Evolutionary conservation across 2,888 invertebrate species (phyloP).

Genomic region (Melanargia galathea): DNA sequence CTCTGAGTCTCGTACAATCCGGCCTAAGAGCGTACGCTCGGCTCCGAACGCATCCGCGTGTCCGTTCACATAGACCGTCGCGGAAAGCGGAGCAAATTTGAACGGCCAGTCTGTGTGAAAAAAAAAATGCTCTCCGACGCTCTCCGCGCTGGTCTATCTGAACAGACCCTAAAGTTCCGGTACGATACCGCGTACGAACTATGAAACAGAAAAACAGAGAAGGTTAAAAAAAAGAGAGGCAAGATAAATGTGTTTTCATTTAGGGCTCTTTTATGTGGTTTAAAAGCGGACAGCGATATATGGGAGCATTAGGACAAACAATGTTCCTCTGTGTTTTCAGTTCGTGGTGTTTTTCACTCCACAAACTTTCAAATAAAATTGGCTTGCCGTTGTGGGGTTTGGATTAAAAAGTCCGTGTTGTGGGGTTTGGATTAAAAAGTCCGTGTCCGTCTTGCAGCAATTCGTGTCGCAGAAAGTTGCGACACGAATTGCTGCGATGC

Average conservation of each 20-base stretch:
- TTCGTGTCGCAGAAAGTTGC: too few species aligned
- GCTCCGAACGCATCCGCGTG: too few species aligned
- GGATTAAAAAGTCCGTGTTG: background rate
- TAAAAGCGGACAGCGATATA: slow-evolving; percentile 66
- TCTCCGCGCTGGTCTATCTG: too few species aligned
- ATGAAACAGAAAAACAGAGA: background rate
- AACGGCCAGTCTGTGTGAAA: too few species aligned
- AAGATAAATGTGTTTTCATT: slow-evolving; percentile 69
- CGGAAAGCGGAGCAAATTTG: too few species aligned
- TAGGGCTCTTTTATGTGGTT: slow-evolving; percentile 62
- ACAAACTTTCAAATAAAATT: slow-evolving; percentile 18
- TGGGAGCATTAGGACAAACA: slow-evolving; percentile 69
- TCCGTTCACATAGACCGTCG: too few species aligned
- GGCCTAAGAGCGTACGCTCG: too few species aligned
- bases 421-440: background rate
- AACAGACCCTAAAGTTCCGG: too few species aligned
- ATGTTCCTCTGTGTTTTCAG: slow-evolving; percentile 55
- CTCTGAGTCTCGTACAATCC: too few species aligned
- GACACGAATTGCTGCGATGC: too few species aligned
- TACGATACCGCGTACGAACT: background rate
- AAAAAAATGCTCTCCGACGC: too few species aligned
- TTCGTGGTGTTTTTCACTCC: slow-evolving; percentile 17
- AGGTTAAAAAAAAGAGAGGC: slow-evolving; percentile 52
- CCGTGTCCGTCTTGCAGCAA: background rate
- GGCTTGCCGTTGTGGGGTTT: slow-evolving; percentile 12